These are phyloP conservation scores for Malurus melanocephalus DNA, from an alignment of 2,113 vertebrate genomes.

Conservation along the genomic window DNA sequence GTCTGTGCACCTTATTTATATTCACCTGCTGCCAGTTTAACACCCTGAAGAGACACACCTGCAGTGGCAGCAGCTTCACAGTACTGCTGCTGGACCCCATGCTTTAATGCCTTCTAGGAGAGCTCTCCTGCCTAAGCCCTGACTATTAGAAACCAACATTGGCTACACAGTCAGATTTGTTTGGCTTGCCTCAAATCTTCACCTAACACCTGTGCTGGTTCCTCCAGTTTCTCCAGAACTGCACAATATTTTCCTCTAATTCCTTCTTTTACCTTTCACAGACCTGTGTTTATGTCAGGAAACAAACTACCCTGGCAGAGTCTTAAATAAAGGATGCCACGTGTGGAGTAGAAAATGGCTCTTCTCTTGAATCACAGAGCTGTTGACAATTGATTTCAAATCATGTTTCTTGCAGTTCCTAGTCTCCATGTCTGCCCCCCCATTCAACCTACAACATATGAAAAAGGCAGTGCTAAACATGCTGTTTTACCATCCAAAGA, in stretches of 20 bases:
- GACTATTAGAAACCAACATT: background rate
- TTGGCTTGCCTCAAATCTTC: background rate
- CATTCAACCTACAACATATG: background rate
- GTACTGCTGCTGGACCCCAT: background rate
- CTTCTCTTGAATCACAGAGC: background rate
- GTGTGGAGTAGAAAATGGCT: background rate
- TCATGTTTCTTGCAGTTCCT: background rate
- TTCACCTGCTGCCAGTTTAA: conserved; percentile 29
- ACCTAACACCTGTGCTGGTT: background rate
- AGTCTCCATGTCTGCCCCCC: background rate
- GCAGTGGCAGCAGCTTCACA: conserved; percentile 1
- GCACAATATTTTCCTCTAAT: background rate
- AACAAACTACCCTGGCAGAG: background rate
- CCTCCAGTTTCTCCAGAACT: background rate
- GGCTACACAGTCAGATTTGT: background rate
- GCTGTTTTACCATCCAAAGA: background rate
- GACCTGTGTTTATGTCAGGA: background rate
- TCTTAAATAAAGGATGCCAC: background rate
- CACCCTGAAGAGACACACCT: conserved; percentile 32
- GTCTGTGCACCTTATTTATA: conserved; percentile 38
- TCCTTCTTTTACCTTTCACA: background rate
- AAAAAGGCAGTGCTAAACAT: background rate
- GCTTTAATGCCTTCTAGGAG: background rate
- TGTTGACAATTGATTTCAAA: background rate
- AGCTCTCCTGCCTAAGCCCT: background rate